phyloP scores from a whole-genome alignment of 2,113 vertebrate species.

The Callithrix jacchus region DNA sequence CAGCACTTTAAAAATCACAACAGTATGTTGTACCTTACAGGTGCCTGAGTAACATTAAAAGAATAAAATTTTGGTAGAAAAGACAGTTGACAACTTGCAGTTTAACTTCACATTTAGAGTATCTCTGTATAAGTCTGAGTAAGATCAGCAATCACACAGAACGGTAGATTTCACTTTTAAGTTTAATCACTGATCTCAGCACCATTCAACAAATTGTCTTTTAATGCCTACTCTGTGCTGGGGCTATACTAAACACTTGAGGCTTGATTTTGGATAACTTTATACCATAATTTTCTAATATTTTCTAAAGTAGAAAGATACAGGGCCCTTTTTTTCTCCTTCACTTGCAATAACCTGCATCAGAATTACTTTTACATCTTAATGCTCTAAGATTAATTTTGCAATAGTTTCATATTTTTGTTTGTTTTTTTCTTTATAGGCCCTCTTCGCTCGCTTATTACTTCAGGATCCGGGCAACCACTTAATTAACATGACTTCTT shows the following conservation, averaged over 20 bases:
- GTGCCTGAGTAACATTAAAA: neutral
- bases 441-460: conserved; percentile 93
- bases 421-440: conserved; percentile 81
- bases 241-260: neutral
- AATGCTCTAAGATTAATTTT: neutral
- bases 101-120: conserved; percentile 18
- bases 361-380: conserved; percentile 45
- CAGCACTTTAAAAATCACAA: neutral
- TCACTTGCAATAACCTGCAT: neutral
- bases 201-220: neutral
- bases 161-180: neutral
- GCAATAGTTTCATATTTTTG: neutral
- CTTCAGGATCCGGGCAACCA: conserved; percentile 94
- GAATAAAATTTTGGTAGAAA: neutral
- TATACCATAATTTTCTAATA: neutral
- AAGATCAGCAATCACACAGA: conserved; percentile 29
- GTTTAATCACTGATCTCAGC: neutral
- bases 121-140: neutral
- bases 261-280: neutral
- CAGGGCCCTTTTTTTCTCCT: neutral
- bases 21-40: neutral
- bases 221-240: neutral
- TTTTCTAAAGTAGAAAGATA: neutral
- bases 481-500: conserved; percentile 95
- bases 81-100: neutral